Evolutionary conservation across 1,140 invertebrate species (phyloP).

Genomic region (Diachasma alloeum): DNA sequence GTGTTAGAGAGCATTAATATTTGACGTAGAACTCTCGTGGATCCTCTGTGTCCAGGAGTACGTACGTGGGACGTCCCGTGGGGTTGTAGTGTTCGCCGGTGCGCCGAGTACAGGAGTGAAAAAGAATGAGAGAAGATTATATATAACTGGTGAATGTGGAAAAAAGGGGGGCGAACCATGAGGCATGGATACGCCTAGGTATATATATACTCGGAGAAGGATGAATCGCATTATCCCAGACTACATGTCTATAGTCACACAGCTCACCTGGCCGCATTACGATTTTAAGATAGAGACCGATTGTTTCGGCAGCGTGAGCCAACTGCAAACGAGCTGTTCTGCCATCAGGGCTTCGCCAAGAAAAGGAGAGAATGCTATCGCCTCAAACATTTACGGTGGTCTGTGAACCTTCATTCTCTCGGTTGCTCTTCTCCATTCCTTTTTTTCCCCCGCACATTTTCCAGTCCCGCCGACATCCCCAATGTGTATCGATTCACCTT

Average conservation of each 20-base stretch:
- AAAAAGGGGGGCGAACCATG: background rate
- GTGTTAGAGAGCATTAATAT: conserved; percentile 47
- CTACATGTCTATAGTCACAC: conserved; percentile 23
- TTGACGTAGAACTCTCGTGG: conserved; percentile 34
- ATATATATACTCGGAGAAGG: background rate
- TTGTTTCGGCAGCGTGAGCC: conserved; percentile 56
- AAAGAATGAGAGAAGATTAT: conserved; percentile 26
- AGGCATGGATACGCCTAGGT: background rate
- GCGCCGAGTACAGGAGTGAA: conserved; percentile 10
- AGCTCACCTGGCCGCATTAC: conserved; percentile 48
- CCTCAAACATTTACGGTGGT: conserved; percentile 58
- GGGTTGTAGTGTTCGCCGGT: background rate
- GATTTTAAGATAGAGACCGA: conserved; percentile 59
- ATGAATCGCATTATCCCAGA: background rate
- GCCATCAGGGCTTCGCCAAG: conserved; percentile 16
- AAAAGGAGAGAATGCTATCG: conserved; percentile 38
- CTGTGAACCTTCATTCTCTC: conserved; percentile 42
- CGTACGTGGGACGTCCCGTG: conserved; percentile 9
- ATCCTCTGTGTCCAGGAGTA: conserved; percentile 12
- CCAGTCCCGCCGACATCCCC: background rate
- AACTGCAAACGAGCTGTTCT: conserved; percentile 49
- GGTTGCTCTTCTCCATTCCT: conserved; percentile 8
- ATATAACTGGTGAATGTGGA: background rate
- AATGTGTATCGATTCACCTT: background rate
- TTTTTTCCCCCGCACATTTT: conserved; percentile 1